Evolutionary conservation across 2,888 invertebrate species (phyloP), one percentile per base, ranked within the genome.

Genomic region (Dorcus parallelipipedus): DNA sequence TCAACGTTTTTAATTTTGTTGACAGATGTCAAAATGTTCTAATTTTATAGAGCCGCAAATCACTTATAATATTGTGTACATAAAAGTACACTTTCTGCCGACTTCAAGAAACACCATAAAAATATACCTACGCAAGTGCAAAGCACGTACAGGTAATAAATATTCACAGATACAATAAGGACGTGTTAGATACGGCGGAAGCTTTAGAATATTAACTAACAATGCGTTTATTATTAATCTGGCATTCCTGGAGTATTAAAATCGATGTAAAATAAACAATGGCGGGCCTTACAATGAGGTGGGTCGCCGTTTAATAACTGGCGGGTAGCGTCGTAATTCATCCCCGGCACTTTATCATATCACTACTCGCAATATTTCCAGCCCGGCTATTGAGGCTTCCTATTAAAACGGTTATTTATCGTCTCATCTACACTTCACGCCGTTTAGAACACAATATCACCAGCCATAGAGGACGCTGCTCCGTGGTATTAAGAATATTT

Each of bases 351-450:
- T 59, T 59, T 59, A 59, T 59, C 59, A 59, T 59, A 59, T 55
- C 59, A 45, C 45, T 45, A 10, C 45, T 45, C 45, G 38, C 47
- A 54, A 54, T 54, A 54, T 54, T 54, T 54, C 54, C 54, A 33
- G 43, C 52, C 80, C 52, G 55, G 47, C 59, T 59, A 55, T 55
- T 55, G 55, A 52, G 51, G 55, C 45, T 47, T 58, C 58, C 53
- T 53, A 58, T 58, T 58, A 58, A 58, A 54, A 49, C 43, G 56
- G 58, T 58, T 58, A 58, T 58, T 58, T 58, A 58, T 58, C 53
- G 58, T 54, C 58, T 58, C 58, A 58, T 58, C 58, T 58, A 52
- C 58, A 58, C 58, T 54, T 58, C 49, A 49, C 58, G 49, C 49
- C 49, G 49, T 49, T 38, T 33, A 33, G 51, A 39, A 40, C 51